Percentiles rank a stretch among this genome's conserved stretches.
Evolutionary conservation across 1,140 invertebrate genomes (phyloP).

Genomic region (Coptotermes formosanus): DNA sequence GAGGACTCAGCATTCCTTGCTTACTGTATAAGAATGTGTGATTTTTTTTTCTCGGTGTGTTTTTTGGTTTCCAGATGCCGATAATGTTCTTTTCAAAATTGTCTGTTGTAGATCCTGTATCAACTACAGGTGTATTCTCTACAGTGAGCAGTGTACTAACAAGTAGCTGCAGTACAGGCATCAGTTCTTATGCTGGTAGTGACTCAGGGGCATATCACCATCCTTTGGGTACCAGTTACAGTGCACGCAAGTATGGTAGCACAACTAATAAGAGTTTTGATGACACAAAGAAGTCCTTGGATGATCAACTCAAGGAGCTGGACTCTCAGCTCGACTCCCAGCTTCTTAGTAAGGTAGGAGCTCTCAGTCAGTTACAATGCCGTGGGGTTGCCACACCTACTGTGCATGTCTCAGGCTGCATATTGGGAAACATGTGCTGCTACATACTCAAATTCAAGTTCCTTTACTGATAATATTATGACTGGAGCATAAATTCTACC

Average conservation of each 20-base stretch:
- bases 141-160: conserved; percentile 58
- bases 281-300: conserved; percentile 71
- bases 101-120: conserved; percentile 39
- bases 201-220: conserved; percentile 41
- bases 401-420: background rate
- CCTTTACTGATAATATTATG: too few relatives aligned
- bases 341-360: conserved; percentile 67
- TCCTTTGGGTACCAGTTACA: conserved; percentile 8
- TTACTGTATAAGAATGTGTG: too few relatives aligned
- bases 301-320: conserved; percentile 78
- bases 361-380: background rate
- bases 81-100: too few relatives aligned
- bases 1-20: background rate
- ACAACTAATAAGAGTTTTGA: conserved; percentile 62
- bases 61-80: too few relatives aligned
- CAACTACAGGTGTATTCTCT: conserved; percentile 41
- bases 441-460: too few relatives aligned
- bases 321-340: conserved; percentile 64
- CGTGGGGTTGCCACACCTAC: background rate
- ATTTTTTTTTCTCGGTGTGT: too few relatives aligned
- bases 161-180: conserved; percentile 57
- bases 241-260: conserved; percentile 51
- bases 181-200: conserved; percentile 58
- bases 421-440: too few relatives aligned
- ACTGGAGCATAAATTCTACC: too few relatives aligned